phyloP scores from a whole-genome alignment of 2,888 invertebrate genomes.

The Parapristionchus giblindavisi region DNA sequence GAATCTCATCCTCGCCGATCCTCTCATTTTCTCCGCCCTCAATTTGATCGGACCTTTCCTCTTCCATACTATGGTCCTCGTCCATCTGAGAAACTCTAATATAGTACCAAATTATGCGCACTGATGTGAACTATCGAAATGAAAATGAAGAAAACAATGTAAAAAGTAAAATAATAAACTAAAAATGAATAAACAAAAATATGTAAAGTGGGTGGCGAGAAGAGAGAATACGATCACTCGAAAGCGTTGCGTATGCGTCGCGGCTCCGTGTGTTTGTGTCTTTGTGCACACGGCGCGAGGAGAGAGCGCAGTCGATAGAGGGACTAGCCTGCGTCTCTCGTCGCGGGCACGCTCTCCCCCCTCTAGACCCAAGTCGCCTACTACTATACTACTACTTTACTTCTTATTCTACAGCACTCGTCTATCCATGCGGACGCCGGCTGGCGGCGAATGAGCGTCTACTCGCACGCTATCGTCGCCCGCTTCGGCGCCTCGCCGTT shows the following conservation, averaged over 20 bases:
- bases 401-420: conserved; percentile 31
- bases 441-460: conserved; percentile 37
- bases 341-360: conserved; percentile 42
- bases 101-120: background rate
- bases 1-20: conserved; percentile 42
- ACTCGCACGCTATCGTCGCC: conserved; percentile 26
- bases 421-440: conserved; percentile 34
- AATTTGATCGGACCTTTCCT: conserved; percentile 40
- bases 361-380: conserved; percentile 33
- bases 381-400: conserved; percentile 37
- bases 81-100: conserved; percentile 37
- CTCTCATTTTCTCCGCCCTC: conserved; percentile 34
- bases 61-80: conserved; percentile 42
- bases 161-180: conserved; percentile 6
- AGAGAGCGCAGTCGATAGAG: conserved; percentile 52
- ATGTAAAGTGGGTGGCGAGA: background rate
- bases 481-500: conserved; percentile 44
- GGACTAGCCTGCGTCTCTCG: conserved; percentile 46
- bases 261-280: conserved; percentile 41
- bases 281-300: conserved; percentile 23
- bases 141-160: background rate
- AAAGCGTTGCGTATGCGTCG: conserved; percentile 37
- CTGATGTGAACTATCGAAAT: background rate
- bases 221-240: background rate
- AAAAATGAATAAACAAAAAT: conserved; percentile 25